Evolutionary conservation across 2,113 vertebrate species (phyloP), one percentile per base, ranked within the genome.

Genomic region (Onychostoma macrolepis): DNA sequence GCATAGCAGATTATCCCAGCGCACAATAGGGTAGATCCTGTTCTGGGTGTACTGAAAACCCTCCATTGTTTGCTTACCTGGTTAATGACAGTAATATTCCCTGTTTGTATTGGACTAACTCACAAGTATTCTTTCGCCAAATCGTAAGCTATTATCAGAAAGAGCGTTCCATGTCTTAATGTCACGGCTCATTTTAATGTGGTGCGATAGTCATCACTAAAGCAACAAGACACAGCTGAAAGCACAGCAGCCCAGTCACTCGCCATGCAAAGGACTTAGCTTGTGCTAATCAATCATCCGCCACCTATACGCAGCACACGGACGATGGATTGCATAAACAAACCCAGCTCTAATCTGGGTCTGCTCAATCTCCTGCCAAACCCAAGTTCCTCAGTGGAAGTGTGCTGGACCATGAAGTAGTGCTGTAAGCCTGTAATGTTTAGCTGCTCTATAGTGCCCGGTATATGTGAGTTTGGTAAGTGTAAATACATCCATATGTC

Each of bases 101-200:
- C 86, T 95, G 92, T 95, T 95, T 94, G 90, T 93, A 91, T 94
- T 95, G 92, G 95, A 93, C 61, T 48, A 78, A 85, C 48, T 15
- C 63, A 19, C 83, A 87, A 80, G 81, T 75, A 87, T 91, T 89
- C 86, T 90, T 93, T 91, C 86, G 85, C 90, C 91, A 91, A 93
- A 93, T 93, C 86, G 84, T 81, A 56, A 30, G 89, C 90, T 88
- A 92, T 95, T 92, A 94, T 93, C 87, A 90, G 84, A 88, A 88
- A 80, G 88, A 92, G 58, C 26, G n/a, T 90, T 91, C 83, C 72
- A 79, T 88, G 90, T 91, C 92, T 81, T 92, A 87, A 93, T 90
- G 86, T 90, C 86, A 90, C 15, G 89, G 88, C 90, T 93, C 93
- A 88, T 93, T 94, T 92, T 90, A 93, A 86, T 91, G 50, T 81